These are phyloP conservation scores for Drosophila limbata DNA, from an alignment of 2,888 invertebrate genomes.

Conservation along the genomic window DNA sequence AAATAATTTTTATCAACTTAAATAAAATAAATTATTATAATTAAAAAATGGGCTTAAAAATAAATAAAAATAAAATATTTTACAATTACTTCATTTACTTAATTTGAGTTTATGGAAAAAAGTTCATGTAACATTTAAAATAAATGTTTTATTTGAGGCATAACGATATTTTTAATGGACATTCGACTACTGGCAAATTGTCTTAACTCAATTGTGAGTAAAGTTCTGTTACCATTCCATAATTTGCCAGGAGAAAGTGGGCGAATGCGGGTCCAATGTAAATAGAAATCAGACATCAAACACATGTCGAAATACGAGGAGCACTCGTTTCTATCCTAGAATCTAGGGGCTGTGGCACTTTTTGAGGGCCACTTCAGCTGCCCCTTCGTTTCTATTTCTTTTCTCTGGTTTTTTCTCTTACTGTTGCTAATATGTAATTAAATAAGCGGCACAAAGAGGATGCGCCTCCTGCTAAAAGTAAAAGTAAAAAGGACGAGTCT, in stretches of 20 bases:
- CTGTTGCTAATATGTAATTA: constrained; percentile 77
- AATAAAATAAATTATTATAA: too few species aligned
- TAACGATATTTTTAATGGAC: constrained; percentile 15
- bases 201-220: constrained; percentile 18
- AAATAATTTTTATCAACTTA: too few species aligned
- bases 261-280: constrained; percentile 30
- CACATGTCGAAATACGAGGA: constrained; percentile 44
- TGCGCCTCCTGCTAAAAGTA: constrained; percentile 48
- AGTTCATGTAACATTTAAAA: too few species aligned
- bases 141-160: background rate
- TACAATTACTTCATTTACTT: too few species aligned
- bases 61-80: too few species aligned
- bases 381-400: constrained; percentile 25
- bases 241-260: background rate
- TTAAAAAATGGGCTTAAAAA: too few species aligned
- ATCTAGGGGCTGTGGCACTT: constrained; percentile 40
- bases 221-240: constrained; percentile 1
- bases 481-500: constrained; percentile 37
- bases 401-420: constrained; percentile 24
- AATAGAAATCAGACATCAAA: constrained; percentile 62
- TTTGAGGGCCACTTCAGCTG: constrained; percentile 34
- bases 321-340: too few species aligned
- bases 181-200: constrained; percentile 26
- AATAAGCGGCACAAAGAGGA: constrained; percentile 76
- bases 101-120: too few species aligned